Percentiles rank a stretch among this genome's conserved stretches.
These are phyloP conservation scores for Agrotis puta DNA, from an alignment of 2,888 invertebrate species.

Conservation along the genomic window DNA sequence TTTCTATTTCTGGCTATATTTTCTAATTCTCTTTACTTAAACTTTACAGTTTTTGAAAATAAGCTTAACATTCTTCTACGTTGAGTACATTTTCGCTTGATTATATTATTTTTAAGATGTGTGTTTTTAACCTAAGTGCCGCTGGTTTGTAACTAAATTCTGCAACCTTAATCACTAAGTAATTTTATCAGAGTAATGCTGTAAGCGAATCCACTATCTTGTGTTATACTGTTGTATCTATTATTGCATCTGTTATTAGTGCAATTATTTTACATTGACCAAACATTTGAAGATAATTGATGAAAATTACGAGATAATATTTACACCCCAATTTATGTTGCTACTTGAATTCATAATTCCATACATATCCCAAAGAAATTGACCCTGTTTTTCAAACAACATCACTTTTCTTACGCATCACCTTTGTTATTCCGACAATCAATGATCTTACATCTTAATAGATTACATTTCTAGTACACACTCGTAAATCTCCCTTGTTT, in stretches of 20 bases:
- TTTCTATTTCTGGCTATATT: conserved; percentile 7
- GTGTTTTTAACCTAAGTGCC: conserved; percentile 12
- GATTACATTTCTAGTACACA: conserved; percentile 49
- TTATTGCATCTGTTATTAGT: conserved; percentile 4
- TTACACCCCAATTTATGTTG: conserved; percentile 41
- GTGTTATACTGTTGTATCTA: not conserved
- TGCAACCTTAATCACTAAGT: conserved; percentile 19
- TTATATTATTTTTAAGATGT: not conserved
- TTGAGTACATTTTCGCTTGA: conserved; percentile 23
- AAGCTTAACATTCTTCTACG: conserved; percentile 10
- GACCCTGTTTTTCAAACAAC: conserved; percentile 63
- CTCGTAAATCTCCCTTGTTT: conserved; percentile 62
- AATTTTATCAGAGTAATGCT: conserved; percentile 6
- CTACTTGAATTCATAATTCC: conserved; percentile 50
- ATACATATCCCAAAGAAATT: conserved; percentile 51
- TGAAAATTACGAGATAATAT: conserved; percentile 34
- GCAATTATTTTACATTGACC: conserved; percentile 31
- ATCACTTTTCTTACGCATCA: conserved; percentile 37
- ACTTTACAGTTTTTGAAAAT: conserved; percentile 25
- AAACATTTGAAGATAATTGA: conserved; percentile 15
- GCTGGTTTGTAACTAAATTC: not conserved
- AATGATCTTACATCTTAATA: conserved; percentile 43
- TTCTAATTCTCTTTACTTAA: conserved; percentile 3
- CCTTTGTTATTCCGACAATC: conserved; percentile 44
- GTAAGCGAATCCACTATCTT: not conserved